Evolutionary conservation across 2,797 vertebrate species (phyloP).

Genomic region (Pipistrellus pipistrellus): DNA sequence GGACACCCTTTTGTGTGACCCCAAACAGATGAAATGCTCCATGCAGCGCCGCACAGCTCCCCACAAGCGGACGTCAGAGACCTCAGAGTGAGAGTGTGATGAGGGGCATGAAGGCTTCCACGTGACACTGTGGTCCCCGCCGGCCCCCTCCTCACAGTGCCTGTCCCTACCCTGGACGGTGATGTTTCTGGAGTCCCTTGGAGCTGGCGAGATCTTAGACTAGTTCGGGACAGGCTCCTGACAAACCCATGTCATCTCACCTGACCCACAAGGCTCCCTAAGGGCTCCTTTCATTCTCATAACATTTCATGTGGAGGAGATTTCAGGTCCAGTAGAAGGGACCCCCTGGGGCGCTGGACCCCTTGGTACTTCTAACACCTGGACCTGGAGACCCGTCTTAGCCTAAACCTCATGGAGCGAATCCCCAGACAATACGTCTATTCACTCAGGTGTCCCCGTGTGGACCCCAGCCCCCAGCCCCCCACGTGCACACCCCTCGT

Average conservation of each 20-base stretch:
- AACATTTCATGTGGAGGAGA: neutral
- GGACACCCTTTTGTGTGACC: neutral
- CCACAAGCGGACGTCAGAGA: neutral
- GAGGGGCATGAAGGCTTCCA: neutral
- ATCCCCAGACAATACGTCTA: neutral
- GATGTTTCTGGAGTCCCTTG: constrained; percentile 26
- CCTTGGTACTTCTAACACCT: neutral
- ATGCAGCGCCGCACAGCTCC: neutral
- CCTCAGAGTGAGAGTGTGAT: neutral
- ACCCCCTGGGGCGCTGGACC: neutral
- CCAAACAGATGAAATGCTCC: constrained; percentile 79
- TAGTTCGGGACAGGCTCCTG: neutral
- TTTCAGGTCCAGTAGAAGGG: neutral
- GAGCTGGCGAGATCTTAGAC: neutral
- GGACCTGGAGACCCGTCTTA: neutral
- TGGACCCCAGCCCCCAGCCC: neutral
- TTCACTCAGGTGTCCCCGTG: neutral
- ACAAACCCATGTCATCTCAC: neutral
- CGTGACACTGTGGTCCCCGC: neutral
- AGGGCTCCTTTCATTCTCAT: neutral
- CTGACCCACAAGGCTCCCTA: neutral
- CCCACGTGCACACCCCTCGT: neutral
- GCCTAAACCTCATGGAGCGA: neutral
- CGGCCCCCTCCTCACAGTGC: neutral
- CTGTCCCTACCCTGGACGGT: neutral